Base-by-base conservation (phyloP, 2,113 vertebrate genomes). In the Halcyon senegalensis region DNA sequence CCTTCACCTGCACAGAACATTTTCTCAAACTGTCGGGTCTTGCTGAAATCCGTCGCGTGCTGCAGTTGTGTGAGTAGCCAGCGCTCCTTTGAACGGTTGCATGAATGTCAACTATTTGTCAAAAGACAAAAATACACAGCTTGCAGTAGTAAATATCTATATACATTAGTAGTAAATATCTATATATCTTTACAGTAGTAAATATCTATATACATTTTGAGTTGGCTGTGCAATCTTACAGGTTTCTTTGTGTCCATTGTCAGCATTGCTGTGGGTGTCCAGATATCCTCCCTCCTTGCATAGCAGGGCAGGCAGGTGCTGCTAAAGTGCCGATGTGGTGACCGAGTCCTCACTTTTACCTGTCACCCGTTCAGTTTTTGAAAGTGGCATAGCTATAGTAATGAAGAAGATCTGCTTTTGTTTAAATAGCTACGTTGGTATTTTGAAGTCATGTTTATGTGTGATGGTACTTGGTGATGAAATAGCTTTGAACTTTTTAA, bases 261-360 rank as follows among this genome's bases (percentile, higher is more conserved):
- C 25, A 16, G 60, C 39, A 43, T 60, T 39, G 8, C 35, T 64
- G 53, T 20, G 48, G n/a, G 43, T 60, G 46, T 58, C 46, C 0
- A 8, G 46, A 39, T 7, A 43, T 17, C 11, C 56, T 87, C 30
- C 8, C 33, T 30, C 0, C 0, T 4, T 8, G 35, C 3, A 27
- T 48, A 3, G 24, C 3, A 4, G 46, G 48, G 33, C 31, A 44
- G 48, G 35, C 53, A 6, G 37, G 21, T 1, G 8, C 19, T 35
- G 50, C 58, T 16, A 46, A 19, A 18, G 53, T 55, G 37, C 2
- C 0, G 44, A 2, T 20, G 0, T 15, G 0, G 30, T 41, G 31
- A 21, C 41, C 2, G 2, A 13, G 31, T 5, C 0, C 50, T 51
- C 9, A 11, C 24, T 73, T 35, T 16, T 44, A 2, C 27, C 27